Conservation (phyloP, 2,888 invertebrate genomes). For the Ariolimax columbianus region DNA sequence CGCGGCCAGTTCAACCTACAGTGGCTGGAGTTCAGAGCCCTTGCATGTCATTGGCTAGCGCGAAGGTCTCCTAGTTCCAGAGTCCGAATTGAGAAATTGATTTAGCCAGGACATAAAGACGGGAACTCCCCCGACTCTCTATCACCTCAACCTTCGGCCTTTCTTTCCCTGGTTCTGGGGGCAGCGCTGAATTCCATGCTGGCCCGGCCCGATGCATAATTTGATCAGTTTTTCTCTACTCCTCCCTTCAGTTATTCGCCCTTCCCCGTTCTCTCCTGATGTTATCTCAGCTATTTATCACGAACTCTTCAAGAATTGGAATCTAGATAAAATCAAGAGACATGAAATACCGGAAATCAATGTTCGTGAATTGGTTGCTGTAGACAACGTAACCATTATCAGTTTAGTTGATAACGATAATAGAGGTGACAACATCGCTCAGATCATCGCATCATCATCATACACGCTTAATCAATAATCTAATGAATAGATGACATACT, state of each 20-base stretch:
- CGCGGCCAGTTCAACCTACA: conserved; percentile 26
- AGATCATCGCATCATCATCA: background rate
- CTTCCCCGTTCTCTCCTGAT: background rate
- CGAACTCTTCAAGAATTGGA: background rate
- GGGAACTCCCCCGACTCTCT: conserved; percentile 18
- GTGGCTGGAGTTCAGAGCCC: conserved; percentile 32
- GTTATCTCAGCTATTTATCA: conserved; percentile 41
- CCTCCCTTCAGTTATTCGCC: conserved; percentile 31
- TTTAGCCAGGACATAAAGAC: conserved; percentile 42
- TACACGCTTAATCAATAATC: no score
- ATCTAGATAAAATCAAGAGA: background rate
- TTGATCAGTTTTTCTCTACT: conserved; percentile 36
- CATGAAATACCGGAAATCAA: background rate
- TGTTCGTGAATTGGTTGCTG: background rate
- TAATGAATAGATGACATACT: no score
- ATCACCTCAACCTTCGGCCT: conserved; percentile 33
- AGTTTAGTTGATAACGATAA: background rate
- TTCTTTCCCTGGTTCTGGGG: conserved; percentile 24
- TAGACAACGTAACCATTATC: background rate
- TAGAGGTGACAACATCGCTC: background rate
- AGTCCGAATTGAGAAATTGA: conserved; percentile 43
- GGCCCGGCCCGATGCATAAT: conserved; percentile 36
- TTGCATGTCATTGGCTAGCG: conserved; percentile 37
- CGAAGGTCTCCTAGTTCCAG: conserved; percentile 31
- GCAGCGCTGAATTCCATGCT: background rate